These are phyloP conservation scores for Lissonota sp. DNA, from an alignment of 2,888 invertebrate genomes.

Conservation along the genomic window DNA sequence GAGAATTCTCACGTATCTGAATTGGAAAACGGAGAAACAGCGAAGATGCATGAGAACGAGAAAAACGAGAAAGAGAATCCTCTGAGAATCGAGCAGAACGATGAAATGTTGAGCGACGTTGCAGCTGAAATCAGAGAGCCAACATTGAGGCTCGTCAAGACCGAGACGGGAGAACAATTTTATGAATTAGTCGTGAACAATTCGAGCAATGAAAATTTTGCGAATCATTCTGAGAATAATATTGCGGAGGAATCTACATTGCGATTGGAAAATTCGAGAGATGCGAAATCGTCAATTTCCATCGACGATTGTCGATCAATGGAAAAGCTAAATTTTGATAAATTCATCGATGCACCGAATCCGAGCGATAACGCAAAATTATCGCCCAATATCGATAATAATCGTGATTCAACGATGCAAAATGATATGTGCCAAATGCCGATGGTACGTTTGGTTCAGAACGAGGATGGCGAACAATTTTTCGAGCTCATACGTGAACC, in stretches of 20 bases:
- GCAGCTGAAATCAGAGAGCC: constrained; percentile 64
- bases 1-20: constrained; percentile 29
- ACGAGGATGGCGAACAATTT: constrained; percentile 75
- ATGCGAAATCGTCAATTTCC: constrained; percentile 5
- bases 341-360: not conserved
- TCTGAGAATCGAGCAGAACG: not conserved
- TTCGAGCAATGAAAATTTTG: constrained; percentile 51
- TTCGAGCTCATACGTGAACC: constrained; percentile 73
- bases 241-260: constrained; percentile 33
- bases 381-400: constrained; percentile 37
- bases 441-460: constrained; percentile 70
- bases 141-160: constrained; percentile 74
- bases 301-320: constrained; percentile 20
- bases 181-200: constrained; percentile 77
- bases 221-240: constrained; percentile 35
- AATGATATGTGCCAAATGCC: constrained; percentile 66
- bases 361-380: constrained; percentile 31
- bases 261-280: constrained; percentile 9
- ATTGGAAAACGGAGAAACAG: constrained; percentile 48
- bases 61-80: constrained; percentile 1
- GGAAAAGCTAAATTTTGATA: constrained; percentile 13
- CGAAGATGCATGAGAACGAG: constrained; percentile 32
- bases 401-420: constrained; percentile 45
- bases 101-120: constrained; percentile 12
- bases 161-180: constrained; percentile 77